Base-by-base conservation (phyloP, 2,113 vertebrate genomes). In the Hiodon alosoides region DNA sequence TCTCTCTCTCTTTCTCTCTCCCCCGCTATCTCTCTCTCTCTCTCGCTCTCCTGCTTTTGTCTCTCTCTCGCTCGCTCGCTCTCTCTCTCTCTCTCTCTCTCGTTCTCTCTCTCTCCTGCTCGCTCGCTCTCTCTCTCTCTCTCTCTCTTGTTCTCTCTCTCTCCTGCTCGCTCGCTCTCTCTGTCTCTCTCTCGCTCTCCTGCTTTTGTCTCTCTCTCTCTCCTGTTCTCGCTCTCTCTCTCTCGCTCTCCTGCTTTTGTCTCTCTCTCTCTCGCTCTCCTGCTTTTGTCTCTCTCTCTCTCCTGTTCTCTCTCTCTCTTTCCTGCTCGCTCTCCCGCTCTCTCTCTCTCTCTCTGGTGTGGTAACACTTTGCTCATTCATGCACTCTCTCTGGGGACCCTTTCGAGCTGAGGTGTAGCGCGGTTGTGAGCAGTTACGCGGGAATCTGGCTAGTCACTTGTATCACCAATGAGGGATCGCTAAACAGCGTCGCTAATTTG, bases 241-340 rank as follows among this genome's bases (percentile, higher is more conserved):
- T 31, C 31, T 31, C 31, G 31, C 31, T 31, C 65, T 17, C 48
- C 71, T n/a, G 8, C 31, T 10, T 11, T 51, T 47, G 54, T 48
- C 31, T 31, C 31, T 31, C 31, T 31, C 31, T 31, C 31, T 31
- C 31, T 31, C 2, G 61, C 65, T 59, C 71, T 70, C 74, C 71
- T 67, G 31, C 31, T 31, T n/a, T n/a, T n/a, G n/a, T n/a, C 31
- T 31, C 31, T 31, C 31, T 31, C 31, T 31, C 31, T 31, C 31
- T 31, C 2, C 31, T 31, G 1, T 9, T 48, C 53, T 9, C 64
- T 47, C 59, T 62, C 50, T 69, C 50, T 62, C 81, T 69, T 53
- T 65, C 58, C 57, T 53, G 46, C 53, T 68, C 72, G 61, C 65
- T 59, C 71, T 70, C 74, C 71, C 61, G 31, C 31, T 31, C 31